phyloP scores from a whole-genome alignment of 2,888 invertebrate genomes.

The Cacoxenus indagator region DNA sequence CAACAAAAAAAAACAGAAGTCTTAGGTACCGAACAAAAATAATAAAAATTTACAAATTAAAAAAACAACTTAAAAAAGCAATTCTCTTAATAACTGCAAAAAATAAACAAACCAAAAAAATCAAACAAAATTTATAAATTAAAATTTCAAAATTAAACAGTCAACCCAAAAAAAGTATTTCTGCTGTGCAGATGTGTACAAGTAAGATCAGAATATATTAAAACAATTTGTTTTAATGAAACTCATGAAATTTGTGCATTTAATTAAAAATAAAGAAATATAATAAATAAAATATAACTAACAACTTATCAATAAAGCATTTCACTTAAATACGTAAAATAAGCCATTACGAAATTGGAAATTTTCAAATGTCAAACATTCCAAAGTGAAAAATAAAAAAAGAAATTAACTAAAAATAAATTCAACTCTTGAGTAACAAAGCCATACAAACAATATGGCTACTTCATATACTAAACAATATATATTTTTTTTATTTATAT shows the following conservation, averaged over 20 bases:
- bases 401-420: neutral
- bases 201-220: neutral
- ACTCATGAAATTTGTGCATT: neutral
- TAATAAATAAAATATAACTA: neutral
- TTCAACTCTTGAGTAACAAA: neutral
- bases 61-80: too few relatives aligned
- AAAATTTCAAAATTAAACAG: neutral
- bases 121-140: neutral
- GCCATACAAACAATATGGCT: neutral
- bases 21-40: too few relatives aligned
- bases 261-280: too few relatives aligned
- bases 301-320: neutral
- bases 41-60: too few relatives aligned
- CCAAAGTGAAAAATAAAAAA: neutral
- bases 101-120: neutral
- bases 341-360: neutral
- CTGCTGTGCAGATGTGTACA: conserved; percentile 14
- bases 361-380: neutral
- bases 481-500: too few relatives aligned
- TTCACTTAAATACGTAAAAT: conserved; percentile 15
- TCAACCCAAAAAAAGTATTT: conserved; percentile 7
- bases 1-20: too few relatives aligned
- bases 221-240: neutral
- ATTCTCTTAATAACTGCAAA: too few relatives aligned
- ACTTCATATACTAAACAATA: too few relatives aligned